Conservation (phyloP, 37 sponge, comb jelly and placozoan species). For the Oopsacas minuta region DNA sequence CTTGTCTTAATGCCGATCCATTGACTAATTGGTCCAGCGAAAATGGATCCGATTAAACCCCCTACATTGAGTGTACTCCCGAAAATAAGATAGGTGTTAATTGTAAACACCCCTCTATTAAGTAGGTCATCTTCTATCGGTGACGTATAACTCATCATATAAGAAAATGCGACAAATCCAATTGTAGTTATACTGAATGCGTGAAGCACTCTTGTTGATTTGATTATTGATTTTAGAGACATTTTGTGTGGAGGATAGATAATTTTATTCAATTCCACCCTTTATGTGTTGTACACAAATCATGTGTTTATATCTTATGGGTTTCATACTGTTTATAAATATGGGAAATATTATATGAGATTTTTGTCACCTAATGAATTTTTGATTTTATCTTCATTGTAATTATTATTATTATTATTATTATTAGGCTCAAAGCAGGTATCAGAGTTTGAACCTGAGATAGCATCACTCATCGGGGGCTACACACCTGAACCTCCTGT, state of each 20-base stretch:
- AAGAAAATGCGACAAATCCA: neutral
- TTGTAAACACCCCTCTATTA: neutral
- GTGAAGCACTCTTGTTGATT: neutral
- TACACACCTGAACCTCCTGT: neutral
- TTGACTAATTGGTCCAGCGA: neutral
- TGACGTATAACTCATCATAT: neutral
- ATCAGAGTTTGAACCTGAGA: neutral
- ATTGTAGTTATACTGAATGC: neutral
- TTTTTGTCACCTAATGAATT: no score
- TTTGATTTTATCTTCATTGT: no score
- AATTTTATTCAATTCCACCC: no score
- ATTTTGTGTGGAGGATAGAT: no score
- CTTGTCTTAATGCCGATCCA: neutral
- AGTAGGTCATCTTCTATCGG: neutral
- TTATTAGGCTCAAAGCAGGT: neutral
- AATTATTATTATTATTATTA: no score
- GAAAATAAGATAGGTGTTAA: neutral
- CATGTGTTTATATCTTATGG: no score
- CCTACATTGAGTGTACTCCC: neutral
- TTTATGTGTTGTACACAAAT: no score
- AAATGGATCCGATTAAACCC: neutral
- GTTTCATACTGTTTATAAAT: no score
- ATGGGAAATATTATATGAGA: no score
- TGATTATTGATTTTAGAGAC: neutral
- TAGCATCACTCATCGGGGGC: neutral